Percentiles rank a stretch among this genome's conserved stretches.
These are phyloP conservation scores for Melanostoma scalare DNA, from an alignment of 2,888 invertebrate species.

Conservation along the genomic window DNA sequence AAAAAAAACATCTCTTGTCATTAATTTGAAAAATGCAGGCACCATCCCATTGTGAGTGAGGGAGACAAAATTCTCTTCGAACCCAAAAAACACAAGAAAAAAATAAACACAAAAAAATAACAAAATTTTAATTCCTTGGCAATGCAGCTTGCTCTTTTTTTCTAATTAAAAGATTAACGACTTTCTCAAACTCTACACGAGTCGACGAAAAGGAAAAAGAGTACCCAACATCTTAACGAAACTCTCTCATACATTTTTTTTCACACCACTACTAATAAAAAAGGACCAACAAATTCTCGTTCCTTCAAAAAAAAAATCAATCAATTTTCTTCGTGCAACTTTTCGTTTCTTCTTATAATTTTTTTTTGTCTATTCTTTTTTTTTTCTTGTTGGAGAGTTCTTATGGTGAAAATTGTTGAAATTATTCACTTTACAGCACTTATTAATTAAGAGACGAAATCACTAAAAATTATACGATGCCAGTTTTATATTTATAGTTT, in stretches of 20 bases:
- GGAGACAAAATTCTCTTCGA: slow-evolving; percentile 30
- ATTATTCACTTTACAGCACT: slow-evolving; percentile 39
- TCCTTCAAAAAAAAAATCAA: slow-evolving; percentile 69
- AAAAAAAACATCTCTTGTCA: slow-evolving; percentile 54
- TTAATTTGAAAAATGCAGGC: slow-evolving; percentile 65
- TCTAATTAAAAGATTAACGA: slow-evolving; percentile 4
- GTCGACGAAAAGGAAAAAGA: slow-evolving; percentile 14
- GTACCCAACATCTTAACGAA: slow-evolving; percentile 55
- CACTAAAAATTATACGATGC: slow-evolving; percentile 59
- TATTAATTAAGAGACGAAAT: slow-evolving; percentile 21
- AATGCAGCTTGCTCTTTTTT: slow-evolving; percentile 27
- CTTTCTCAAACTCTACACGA: slow-evolving; percentile 44
- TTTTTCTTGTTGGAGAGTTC: slow-evolving; percentile 66
- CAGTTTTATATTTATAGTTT: slow-evolving; percentile 9
- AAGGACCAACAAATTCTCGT: slow-evolving; percentile 50
- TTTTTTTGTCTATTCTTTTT: slow-evolving; percentile 57
- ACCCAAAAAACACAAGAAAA: slow-evolving; percentile 16
- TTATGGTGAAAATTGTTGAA: slow-evolving; percentile 27
- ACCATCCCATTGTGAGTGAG: slow-evolving; percentile 43
- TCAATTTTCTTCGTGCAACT: slow-evolving; percentile 68
- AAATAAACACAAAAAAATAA: slow-evolving; percentile 33
- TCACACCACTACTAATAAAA: slow-evolving; percentile 50
- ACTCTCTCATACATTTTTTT: slow-evolving; percentile 57
- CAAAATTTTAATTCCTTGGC: slow-evolving; percentile 17
- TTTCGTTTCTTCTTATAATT: slow-evolving; percentile 34